Percentiles rank a stretch among this genome's conserved stretches.
Evolutionary conservation across 2,888 invertebrate genomes (phyloP).

Genomic region (Strigamia crassipes): DNA sequence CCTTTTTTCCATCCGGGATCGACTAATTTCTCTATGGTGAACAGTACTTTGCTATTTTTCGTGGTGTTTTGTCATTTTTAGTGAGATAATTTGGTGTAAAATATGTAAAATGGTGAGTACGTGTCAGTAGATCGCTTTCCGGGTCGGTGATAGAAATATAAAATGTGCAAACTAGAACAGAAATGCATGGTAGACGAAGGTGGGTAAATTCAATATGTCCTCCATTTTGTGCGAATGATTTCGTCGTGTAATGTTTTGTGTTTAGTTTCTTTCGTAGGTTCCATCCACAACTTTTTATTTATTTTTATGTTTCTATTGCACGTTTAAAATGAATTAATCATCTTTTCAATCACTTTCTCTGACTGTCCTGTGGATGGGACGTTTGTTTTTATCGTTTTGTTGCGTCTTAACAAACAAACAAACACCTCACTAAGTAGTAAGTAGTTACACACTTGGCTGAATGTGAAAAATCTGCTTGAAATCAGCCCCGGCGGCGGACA

Average conservation of each 20-base stretch:
- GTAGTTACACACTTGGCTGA: conserved; percentile 42
- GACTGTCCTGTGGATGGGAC: neutral
- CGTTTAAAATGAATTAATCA: neutral
- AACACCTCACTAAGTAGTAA: neutral
- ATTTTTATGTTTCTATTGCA: neutral
- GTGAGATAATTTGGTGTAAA: neutral
- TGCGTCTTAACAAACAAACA: neutral
- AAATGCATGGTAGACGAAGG: neutral
- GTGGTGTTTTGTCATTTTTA: neutral
- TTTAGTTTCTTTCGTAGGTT: conserved; percentile 12
- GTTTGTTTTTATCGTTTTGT: conserved; percentile 31
- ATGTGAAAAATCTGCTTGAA: conserved; percentile 46
- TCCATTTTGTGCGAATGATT: neutral
- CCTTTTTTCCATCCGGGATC: too few relatives aligned
- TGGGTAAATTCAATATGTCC: neutral
- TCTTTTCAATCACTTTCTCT: neutral
- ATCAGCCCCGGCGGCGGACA: conserved; percentile 53
- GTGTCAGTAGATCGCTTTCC: conserved; percentile 23
- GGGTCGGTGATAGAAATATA: neutral
- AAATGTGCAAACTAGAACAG: neutral
- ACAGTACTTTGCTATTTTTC: neutral
- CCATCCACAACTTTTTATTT: conserved; percentile 10
- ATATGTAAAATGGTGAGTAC: conserved; percentile 8
- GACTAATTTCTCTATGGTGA: conserved; percentile 3
- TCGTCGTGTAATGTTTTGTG: neutral